These are phyloP conservation scores for Oscheius onirici DNA, from an alignment of 2,888 invertebrate genomes.

Conservation along the genomic window DNA sequence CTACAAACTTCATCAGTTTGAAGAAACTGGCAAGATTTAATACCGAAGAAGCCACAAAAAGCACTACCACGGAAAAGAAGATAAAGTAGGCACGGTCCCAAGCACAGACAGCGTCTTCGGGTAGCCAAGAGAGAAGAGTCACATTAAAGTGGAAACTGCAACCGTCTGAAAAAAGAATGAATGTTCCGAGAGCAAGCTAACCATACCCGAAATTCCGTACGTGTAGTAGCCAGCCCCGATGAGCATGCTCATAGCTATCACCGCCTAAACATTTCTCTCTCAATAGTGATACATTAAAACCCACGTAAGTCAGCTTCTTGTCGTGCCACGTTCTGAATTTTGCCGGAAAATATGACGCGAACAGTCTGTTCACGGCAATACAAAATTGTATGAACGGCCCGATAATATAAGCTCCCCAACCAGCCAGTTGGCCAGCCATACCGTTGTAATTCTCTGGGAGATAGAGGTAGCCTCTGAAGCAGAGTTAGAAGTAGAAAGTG, in stretches of 20 bases:
- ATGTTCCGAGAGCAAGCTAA: background rate
- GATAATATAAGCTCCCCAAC: constrained; percentile 48
- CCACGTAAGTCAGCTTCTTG: constrained; percentile 7
- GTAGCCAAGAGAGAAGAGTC: constrained; percentile 24
- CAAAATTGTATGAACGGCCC: constrained; percentile 32
- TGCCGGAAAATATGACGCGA: constrained; percentile 5
- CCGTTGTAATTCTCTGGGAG: constrained; percentile 39
- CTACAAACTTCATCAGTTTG: constrained; percentile 12
- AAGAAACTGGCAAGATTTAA: constrained; percentile 17
- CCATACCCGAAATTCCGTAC: background rate
- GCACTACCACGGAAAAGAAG: constrained; percentile 1
- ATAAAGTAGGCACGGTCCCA: constrained; percentile 24
- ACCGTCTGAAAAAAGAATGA: background rate
- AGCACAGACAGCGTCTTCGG: constrained; percentile 10
- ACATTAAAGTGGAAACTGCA: constrained; percentile 20
- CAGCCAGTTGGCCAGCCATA: constrained; percentile 43
- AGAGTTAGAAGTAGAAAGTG: background rate
- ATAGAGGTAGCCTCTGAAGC: constrained; percentile 18
- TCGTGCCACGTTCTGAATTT: constrained; percentile 1
- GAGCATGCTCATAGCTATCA: background rate
- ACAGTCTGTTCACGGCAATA: constrained; percentile 16
- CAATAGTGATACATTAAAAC: background rate
- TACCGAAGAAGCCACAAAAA: background rate
- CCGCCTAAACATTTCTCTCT: background rate
- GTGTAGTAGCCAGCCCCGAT: constrained; percentile 10